Evolutionary conservation across 2,888 invertebrate species (phyloP).

Genomic region (Oscheius myriophilus): DNA sequence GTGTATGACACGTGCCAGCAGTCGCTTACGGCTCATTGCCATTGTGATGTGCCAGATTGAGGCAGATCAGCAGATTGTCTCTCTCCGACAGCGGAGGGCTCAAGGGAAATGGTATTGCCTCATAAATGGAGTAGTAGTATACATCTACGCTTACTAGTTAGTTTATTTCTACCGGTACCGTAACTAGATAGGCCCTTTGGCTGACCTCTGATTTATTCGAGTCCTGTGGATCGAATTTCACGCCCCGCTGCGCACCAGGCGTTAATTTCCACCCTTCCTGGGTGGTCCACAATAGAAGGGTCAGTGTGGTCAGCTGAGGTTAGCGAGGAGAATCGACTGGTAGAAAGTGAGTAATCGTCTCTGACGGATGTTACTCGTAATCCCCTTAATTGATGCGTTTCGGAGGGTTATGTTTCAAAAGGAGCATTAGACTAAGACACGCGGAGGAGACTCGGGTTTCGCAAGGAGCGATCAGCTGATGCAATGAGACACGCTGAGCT

Average conservation of each 20-base stretch:
- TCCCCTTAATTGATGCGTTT: constrained; percentile 27
- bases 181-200: background rate
- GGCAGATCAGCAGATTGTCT: background rate
- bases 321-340: background rate
- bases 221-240: background rate
- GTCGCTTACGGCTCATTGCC: constrained; percentile 24
- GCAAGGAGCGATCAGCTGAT: background rate
- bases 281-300: too few relatives aligned
- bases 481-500: background rate
- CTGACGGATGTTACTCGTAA: constrained; percentile 4
- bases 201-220: constrained; percentile 16
- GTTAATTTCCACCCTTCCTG: too few relatives aligned
- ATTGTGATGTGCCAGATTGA: constrained; percentile 28
- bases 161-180: background rate
- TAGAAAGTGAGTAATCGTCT: background rate
- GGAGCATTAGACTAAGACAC: constrained; percentile 14
- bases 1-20: background rate
- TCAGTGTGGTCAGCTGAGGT: background rate
- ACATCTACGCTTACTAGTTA: background rate
- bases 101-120: background rate
- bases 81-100: background rate
- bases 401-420: constrained; percentile 18
- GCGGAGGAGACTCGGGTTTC: background rate
- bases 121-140: constrained; percentile 1
- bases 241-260: background rate